Conservation (phyloP, 2,888 invertebrate species). For the Phalera bucephala region DNA sequence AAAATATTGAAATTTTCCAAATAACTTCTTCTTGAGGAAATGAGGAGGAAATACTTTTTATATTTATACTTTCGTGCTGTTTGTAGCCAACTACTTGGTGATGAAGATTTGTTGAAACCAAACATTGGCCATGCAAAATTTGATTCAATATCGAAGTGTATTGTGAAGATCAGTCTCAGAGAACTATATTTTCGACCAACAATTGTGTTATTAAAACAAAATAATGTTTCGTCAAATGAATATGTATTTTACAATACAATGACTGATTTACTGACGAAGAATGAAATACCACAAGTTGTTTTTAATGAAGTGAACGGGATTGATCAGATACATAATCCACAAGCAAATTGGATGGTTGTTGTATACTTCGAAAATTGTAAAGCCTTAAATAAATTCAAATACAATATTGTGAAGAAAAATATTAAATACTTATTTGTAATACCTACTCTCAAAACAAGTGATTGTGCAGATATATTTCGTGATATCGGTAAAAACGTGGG, state of each 20-base stretch:
- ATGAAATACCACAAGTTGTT: constrained; percentile 22
- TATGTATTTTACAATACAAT: constrained; percentile 23
- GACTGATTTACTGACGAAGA: constrained; percentile 16
- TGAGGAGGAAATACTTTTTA: constrained; percentile 8
- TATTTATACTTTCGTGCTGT: neutral
- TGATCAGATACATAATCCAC: constrained; percentile 9
- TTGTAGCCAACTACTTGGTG: neutral
- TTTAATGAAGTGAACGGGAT: constrained; percentile 9
- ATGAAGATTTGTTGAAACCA: neutral
- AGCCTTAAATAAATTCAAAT: constrained; percentile 21
- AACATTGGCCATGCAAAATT: constrained; percentile 2
- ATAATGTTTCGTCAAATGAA: constrained; percentile 6
- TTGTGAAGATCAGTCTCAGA: constrained; percentile 22
- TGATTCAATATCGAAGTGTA: constrained; percentile 25
- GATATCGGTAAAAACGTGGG: constrained; percentile 27
- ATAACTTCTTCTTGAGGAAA: constrained; percentile 3
- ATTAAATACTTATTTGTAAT: constrained; percentile 43
- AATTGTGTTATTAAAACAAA: constrained; percentile 20
- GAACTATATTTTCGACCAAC: constrained; percentile 28
- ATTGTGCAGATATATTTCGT: constrained; percentile 22
- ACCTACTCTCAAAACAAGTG: constrained; percentile 13
- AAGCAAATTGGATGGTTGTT: constrained; percentile 23
- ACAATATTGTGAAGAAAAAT: constrained; percentile 16
- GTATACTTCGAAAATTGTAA: constrained; percentile 32
- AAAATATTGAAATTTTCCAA: constrained; percentile 2